A percentile compares a stretch with the other conserved stretches of the same genome.
Evolutionary conservation across 2,797 vertebrate species (phyloP).

Genomic region (Darevskia mixta): DNA sequence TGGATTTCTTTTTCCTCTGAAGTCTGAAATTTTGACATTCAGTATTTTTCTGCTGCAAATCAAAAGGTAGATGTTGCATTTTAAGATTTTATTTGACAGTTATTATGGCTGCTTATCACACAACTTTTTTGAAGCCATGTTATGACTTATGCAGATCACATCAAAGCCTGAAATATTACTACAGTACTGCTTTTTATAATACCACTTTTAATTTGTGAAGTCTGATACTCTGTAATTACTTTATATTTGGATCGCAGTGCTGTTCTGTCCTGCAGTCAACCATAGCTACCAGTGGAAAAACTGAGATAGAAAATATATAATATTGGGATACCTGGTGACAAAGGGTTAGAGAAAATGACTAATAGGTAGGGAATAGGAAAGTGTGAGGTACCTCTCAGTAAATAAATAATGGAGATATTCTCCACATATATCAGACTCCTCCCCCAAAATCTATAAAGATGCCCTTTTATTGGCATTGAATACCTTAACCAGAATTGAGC

Average conservation of each 20-base stretch:
- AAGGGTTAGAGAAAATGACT: too few species aligned
- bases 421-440: neutral
- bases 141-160: neutral
- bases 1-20: neutral
- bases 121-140: neutral
- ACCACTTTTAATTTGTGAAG: too few species aligned
- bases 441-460: neutral
- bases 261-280: too few species aligned
- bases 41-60: neutral
- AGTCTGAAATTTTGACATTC: neutral
- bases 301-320: too few species aligned
- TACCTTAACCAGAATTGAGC: neutral
- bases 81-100: neutral
- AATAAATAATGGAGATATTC: too few species aligned
- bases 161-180: neutral
- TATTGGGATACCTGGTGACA: too few species aligned
- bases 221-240: too few species aligned
- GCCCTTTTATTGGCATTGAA: neutral
- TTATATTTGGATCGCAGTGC: too few species aligned
- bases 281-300: too few species aligned
- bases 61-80: neutral
- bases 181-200: too few species aligned
- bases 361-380: too few species aligned
- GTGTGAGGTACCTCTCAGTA: too few species aligned
- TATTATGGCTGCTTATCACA: neutral